Base-by-base conservation (phyloP, 2,888 invertebrate genomes). In the Hirtodrosophila trivittata region DNA sequence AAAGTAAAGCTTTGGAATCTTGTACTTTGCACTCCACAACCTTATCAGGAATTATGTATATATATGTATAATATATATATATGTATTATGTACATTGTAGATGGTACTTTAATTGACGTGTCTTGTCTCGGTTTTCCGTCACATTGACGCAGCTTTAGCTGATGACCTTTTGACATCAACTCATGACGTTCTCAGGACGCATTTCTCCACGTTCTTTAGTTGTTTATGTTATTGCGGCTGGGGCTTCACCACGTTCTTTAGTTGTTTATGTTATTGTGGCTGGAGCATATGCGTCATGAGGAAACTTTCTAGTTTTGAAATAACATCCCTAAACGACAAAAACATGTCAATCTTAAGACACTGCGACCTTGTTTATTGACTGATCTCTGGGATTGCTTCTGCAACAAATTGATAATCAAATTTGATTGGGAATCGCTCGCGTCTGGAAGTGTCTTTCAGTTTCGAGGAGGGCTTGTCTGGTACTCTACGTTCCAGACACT, bases 61-160 rank as follows among this genome's bases (percentile, higher is more conserved):
- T 1, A 38, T 1, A n/a, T n/a, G n/a, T n/a, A 13, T 3, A 13
- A 5, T 18, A 41, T 10, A 28, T 32, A 30, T 41, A 6, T 32
- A 51, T 35, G 37, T 58, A 25, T 47, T 59, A 46, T 6, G 21
- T 49, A 43, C 2, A 9, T 52, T n/a, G 28, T 26, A 14, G 16
- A 32, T 66, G 60, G 37, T 32, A 28, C 47, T 47, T 60, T 55
- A 59, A 66, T 37, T 66, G 57, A 56, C 37, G 35, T 42, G 52
- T 45, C 60, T 52, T 41, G 66, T 72, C 55, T 66, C 67, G 50
- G 73, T 54, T 72, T 66, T 57, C 67, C 73, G 57, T 73, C 70
- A 57, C 54, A 73, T 73, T 71, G 70, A 67, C 70, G 70, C 10
- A 73, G 56, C 57, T 37, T 32, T 51, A 54, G 12, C 32, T 67